Base-by-base conservation (phyloP, 2,888 invertebrate genomes). In the Serripes groenlandicus region DNA sequence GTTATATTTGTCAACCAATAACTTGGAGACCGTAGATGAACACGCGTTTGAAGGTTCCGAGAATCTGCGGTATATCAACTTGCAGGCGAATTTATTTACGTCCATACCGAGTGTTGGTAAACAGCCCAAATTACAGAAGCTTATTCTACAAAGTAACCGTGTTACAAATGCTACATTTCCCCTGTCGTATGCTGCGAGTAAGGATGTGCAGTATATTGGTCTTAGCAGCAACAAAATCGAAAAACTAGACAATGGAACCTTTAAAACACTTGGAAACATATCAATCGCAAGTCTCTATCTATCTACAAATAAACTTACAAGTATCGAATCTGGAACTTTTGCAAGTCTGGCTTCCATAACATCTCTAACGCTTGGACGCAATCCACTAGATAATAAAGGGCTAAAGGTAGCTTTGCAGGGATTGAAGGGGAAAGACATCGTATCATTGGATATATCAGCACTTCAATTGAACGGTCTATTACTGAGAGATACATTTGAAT, bases 361-460 rank as follows among this genome's bases (percentile, higher is more conserved):
- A 54, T 92, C 92, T 11, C 68, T 92, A 26, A 90, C 88, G 72
- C 75, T 92, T 23, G 90, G 90, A 1, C 68, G 78, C 35, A 92
- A 92, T 56, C 91, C 90, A 0, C 71, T 92, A 3, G 84, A 86
- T 32, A 82, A 86, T 23, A 4, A 18, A 1, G 86, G 78, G 23
- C 79, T 92, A 9, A 73, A 80, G 23, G 79, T 68, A 34, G 89
- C 88, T 7, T 72, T 92, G 0, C 35, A 68, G 42, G 86, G 90
- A 30, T 71, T 91, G 23, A 56, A 80, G 18, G 85, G 85, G 15
- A 83, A 85, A 3, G 66, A 76, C 11, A 79, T 92, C 35, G 75
- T 68, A 0, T 91, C 91, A 1, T 54, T 92, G 21, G 90, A 91
- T 74, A 90, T 92, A 28, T 87, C 89, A n/a, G 84, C 79, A 28